phyloP scores from a whole-genome alignment of 2,797 vertebrate genomes.

The Bovichtus diacanthus region DNA sequence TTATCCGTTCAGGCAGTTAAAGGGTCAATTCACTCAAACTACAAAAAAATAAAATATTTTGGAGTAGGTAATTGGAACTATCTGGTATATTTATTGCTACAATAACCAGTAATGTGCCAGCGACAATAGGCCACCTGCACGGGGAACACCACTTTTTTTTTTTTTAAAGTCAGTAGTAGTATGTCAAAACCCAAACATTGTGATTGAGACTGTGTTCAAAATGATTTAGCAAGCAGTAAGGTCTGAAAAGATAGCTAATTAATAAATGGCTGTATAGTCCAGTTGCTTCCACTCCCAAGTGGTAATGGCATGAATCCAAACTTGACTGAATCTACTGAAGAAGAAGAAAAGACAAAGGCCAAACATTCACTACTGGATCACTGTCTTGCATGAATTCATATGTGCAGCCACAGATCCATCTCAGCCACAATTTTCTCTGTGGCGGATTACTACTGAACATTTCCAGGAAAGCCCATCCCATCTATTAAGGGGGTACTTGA shows the following conservation, averaged over 20 bases:
- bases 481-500: neutral
- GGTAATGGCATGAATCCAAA: neutral
- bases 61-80: no score
- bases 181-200: neutral
- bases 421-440: neutral
- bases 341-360: neutral
- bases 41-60: neutral
- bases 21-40: neutral
- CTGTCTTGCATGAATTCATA: neutral
- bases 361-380: neutral
- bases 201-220: neutral
- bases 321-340: neutral
- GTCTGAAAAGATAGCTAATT: neutral
- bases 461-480: conserved; percentile 15
- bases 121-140: no score
- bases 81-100: neutral
- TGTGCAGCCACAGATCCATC: neutral
- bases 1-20: neutral
- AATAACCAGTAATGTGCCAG: neutral
- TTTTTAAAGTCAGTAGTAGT: neutral
- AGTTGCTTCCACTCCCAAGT: neutral
- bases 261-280: neutral
- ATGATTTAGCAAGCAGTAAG: neutral
- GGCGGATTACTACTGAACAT: conserved; percentile 11
- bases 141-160: neutral